Evolutionary conservation across 2,888 invertebrate genomes (phyloP), one percentile per base, ranked within the genome.

Genomic region (Rhingia campestris): DNA sequence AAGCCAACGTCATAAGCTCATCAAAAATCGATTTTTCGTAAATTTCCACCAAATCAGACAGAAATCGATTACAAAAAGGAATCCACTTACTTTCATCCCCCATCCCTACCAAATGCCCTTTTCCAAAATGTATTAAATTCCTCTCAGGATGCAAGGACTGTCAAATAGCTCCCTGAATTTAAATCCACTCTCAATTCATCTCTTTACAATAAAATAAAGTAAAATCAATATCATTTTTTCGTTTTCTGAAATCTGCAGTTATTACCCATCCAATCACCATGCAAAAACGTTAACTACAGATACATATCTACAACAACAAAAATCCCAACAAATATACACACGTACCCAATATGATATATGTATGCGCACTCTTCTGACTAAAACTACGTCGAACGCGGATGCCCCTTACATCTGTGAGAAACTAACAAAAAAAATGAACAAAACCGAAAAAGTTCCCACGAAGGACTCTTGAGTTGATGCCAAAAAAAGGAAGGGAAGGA

Each of bases 161-260:
- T 2, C 22, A 22, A 2, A 22, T 22, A 22, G 22, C 22, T 22
- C 22, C 22, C 22, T 22, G 22, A 22, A 22, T 22, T 22, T 37
- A 64, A 66, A 58, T 79, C 59, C 39, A 35, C 59, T 35, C 35
- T 33, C 58, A 35, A 53, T 66, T 47, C 9, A 59, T 63, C 32
- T 58, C 45, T 14, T 32, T 30, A 37, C 41, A 43, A 63, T 14
- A 22, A 33, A 32, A 59, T 22, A 22, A 22, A 22, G 22, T 22
- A 22, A 80, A 75, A 81, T 81, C 75, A 81, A 81, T 81, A 64
- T 47, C 32, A 32, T n/a, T 22, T 22, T 22, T 22, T 22, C 22
- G 1, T 22, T 22, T 22, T 22, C 22, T 22, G 22, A 47, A 66
- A 64, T 45, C 39, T 70, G 6, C 59, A 59, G 7, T 35, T 14